phyloP scores from a whole-genome alignment of 2,888 invertebrate species.

The Linnaemya tessellans region DNA sequence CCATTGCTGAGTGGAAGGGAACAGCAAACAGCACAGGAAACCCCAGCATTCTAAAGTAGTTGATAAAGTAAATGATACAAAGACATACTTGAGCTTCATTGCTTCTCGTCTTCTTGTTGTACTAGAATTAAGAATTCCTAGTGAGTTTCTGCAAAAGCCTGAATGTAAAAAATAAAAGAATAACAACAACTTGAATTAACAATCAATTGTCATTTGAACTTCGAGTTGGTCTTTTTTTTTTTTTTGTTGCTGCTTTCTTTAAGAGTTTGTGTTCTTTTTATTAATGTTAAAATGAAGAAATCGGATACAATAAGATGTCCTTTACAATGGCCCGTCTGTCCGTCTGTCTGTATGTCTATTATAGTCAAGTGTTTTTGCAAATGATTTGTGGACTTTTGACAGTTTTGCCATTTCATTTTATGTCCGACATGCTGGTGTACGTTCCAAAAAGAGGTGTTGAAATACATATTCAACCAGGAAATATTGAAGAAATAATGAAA shows the following conservation, averaged over 20 bases:
- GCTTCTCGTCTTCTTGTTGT: conserved; percentile 31
- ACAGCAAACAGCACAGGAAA: conserved; percentile 45
- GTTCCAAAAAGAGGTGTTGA: conserved; percentile 37
- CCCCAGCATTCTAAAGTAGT: conserved; percentile 49
- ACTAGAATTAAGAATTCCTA: conserved; percentile 74
- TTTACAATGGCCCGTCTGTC: conserved; percentile 72
- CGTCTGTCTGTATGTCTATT: conserved; percentile 73
- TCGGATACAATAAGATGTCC: conserved; percentile 73
- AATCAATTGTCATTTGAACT: conserved; percentile 73
- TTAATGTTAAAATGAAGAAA: conserved; percentile 66
- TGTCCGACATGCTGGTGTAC: background rate
- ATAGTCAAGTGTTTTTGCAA: conserved; percentile 74
- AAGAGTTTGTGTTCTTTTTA: conserved; percentile 52
- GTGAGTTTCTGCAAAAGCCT: conserved; percentile 50
- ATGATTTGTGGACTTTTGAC: conserved; percentile 74
- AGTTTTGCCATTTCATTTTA: conserved; percentile 33
- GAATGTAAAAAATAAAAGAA: conserved; percentile 35
- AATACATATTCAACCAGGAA: background rate
- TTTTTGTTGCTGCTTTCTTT: background rate
- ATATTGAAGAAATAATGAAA: background rate
- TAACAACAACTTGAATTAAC: conserved; percentile 70
- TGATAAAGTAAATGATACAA: conserved; percentile 69
- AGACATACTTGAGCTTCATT: conserved; percentile 64
- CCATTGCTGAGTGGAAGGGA: conserved; percentile 36
- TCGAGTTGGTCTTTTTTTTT: conserved; percentile 69